Conservation (phyloP, 2,113 vertebrate genomes). For the Okapia johnstoni region DNA sequence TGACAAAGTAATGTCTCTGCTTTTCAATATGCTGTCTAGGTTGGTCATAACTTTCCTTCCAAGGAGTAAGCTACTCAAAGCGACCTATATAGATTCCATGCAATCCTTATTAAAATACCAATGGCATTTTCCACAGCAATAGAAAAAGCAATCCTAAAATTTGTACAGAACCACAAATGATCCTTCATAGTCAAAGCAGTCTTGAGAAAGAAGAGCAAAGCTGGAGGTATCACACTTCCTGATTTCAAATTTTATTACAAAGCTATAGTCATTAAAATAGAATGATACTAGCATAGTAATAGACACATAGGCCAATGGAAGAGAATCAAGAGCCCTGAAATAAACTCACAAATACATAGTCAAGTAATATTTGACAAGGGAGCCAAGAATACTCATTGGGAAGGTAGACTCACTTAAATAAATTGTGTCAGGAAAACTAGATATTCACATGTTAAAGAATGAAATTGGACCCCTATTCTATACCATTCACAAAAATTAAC, state of each 20-base stretch:
- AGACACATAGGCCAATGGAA: neutral
- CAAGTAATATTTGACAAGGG: neutral
- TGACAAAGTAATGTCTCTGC: too few relatives aligned
- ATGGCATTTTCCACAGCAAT: neutral
- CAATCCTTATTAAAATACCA: neutral
- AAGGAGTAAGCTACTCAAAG: neutral
- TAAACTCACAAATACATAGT: neutral
- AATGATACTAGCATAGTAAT: neutral
- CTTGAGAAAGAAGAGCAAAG: neutral
- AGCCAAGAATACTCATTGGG: neutral
- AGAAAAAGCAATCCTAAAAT: neutral
- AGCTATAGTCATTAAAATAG: neutral
- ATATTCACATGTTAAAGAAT: neutral
- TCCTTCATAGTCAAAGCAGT: neutral
- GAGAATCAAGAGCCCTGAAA: neutral
- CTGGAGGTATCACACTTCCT: neutral
- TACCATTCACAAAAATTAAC: neutral
- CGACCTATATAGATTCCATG: neutral
- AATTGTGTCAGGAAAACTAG: neutral
- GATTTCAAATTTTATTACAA: neutral
- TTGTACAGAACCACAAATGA: neutral
- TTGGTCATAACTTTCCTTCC: too few relatives aligned
- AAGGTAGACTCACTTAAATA: neutral
- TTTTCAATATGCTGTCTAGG: too few relatives aligned
- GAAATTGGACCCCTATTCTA: neutral